Percentiles rank a stretch among this genome's conserved stretches.
phyloP scores from a whole-genome alignment of 2,113 vertebrate species.

The Anguilla japonica region DNA sequence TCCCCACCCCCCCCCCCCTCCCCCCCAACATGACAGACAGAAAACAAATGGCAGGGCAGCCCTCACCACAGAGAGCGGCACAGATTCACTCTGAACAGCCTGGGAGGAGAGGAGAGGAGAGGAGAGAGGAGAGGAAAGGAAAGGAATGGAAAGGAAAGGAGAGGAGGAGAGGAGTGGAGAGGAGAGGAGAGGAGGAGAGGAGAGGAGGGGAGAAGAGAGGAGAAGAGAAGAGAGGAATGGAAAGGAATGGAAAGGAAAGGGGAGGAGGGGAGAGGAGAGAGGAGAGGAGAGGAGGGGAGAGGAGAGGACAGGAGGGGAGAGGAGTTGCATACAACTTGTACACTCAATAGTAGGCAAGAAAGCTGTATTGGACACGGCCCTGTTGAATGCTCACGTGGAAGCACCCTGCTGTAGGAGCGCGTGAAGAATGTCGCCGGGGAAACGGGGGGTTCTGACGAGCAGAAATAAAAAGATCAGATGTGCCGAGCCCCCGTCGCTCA shows the following conservation, averaged over 20 bases:
- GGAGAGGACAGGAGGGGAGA: neutral
- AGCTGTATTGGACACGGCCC: too few species aligned
- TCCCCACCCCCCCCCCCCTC: neutral
- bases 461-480: constrained; percentile 8
- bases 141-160: too few species aligned
- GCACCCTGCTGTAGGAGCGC: neutral
- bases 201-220: neutral
- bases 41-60: neutral
- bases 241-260: neutral
- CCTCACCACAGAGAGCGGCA: neutral
- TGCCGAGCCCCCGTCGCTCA: too few species aligned
- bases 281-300: neutral
- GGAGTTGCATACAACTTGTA: neutral
- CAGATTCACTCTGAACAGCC: neutral
- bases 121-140: neutral
- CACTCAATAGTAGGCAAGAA: neutral
- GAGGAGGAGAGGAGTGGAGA: too few species aligned
- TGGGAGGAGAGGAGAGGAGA: neutral
- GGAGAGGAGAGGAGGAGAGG: neutral
- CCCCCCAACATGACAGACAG: neutral
- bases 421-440: neutral
- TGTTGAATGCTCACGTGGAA: neutral
- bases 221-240: neutral
- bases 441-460: neutral
- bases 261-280: neutral